Conservation (phyloP, 2,888 invertebrate species). For the Eupithecia abbreviata region DNA sequence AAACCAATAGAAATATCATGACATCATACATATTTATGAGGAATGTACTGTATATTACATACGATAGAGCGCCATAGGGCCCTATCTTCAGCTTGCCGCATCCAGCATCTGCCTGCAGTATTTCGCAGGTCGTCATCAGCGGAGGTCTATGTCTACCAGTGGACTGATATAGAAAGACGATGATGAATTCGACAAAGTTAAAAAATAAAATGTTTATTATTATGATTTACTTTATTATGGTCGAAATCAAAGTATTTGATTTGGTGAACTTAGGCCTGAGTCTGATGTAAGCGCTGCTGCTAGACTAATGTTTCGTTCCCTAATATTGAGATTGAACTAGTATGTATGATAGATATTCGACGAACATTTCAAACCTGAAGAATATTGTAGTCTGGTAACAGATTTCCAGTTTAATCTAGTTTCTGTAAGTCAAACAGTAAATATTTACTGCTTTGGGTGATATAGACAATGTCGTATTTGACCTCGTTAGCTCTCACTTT, state of each 20-base stretch:
- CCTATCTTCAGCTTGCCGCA: neutral
- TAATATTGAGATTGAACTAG: neutral
- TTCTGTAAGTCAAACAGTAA: neutral
- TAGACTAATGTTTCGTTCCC: neutral
- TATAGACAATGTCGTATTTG: slow-evolving; percentile 44
- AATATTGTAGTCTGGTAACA: neutral
- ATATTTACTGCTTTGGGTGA: slow-evolving; percentile 16
- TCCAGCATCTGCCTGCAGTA: neutral
- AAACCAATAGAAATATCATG: neutral
- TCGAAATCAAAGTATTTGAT: neutral
- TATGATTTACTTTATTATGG: neutral
- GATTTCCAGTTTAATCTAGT: neutral
- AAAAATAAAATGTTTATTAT: neutral
- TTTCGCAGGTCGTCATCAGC: neutral
- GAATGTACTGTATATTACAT: too few relatives aligned
- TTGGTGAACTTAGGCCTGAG: neutral
- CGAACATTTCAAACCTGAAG: neutral
- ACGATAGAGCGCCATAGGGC: neutral
- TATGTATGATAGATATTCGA: neutral
- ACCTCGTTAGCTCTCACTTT: slow-evolving; percentile 70
- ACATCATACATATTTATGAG: neutral
- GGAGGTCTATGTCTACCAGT: neutral
- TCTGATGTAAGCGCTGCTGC: neutral
- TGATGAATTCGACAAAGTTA: neutral
- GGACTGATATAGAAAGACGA: too few relatives aligned